Base-by-base conservation (phyloP, 2,888 invertebrate genomes). In the Epinotia ramella region DNA sequence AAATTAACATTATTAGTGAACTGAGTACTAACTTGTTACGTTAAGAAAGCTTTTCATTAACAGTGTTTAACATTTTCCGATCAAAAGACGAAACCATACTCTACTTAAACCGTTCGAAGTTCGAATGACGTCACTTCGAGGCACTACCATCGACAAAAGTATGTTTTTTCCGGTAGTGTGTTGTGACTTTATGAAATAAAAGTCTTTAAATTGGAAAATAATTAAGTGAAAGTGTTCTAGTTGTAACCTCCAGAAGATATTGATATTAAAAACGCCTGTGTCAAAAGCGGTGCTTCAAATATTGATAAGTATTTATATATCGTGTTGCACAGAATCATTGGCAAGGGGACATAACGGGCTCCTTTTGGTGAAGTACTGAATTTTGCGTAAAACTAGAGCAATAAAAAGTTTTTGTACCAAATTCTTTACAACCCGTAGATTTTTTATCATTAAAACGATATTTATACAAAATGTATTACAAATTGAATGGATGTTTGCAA, bases 221-320 rank as follows among this genome's bases (percentile, higher is more conserved):
- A 71, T 74, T 77, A 77, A 75, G 72, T 64, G 73, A 74, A 70
- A 78, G 77, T 77, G 78, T 76, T 79, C 76, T 73, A 64, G 60
- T 62, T 77, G 76, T 83, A 77, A 78, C 79, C 82, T 86, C 86
- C 88, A 87, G 88, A 88, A 87, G 80, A 84, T 84, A 75, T 69
- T 88, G 86, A 89, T 89, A 88, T 88, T 88, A 86, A 33, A 40
- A 83, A 84, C 83, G 84, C 88, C 83, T 84, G 92, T 91, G 88
- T 91, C 91, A 75, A 92, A 92, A 87, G 86, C 86, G 93, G 93
- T 93, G 92, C 92, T 93, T 89, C 80, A 81, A 87, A 87, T 91
- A 89, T 91, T 91, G 83, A 92, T 88, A 90, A 88, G 86, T 87
- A 84, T 83, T 59, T 59, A 59, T 68, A 84, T 86, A 87, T 88